phyloP scores from a whole-genome alignment of 2,888 invertebrate species.

The Osedax frankpressi region DNA sequence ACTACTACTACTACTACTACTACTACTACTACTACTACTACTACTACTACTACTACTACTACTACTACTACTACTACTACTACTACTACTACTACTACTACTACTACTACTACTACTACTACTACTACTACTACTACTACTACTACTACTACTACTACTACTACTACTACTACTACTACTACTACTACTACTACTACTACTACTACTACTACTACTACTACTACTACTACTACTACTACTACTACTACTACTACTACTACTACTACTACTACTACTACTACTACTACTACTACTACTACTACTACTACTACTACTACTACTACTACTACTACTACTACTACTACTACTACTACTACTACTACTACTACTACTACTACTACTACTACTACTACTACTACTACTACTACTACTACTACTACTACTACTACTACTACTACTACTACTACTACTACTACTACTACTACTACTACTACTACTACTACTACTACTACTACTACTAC shows the following conservation, averaged over 20 bases:
- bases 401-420: neutral
- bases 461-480: neutral
- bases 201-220: neutral
- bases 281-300: neutral
- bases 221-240: neutral
- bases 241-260: neutral
- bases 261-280: neutral
- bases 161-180: neutral
- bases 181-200: neutral
- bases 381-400: neutral
- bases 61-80: slow-evolving; percentile 11
- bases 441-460: neutral
- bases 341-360: neutral
- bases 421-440: neutral
- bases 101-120: slow-evolving; percentile 20
- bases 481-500: slow-evolving; percentile 5
- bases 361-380: neutral
- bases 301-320: neutral
- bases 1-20: slow-evolving; percentile 19
- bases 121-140: neutral
- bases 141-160: slow-evolving; percentile 1
- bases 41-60: slow-evolving; percentile 18
- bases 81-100: slow-evolving; percentile 4
- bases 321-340: neutral
- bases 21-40: slow-evolving; percentile 18